A percentile compares a stretch with the other conserved stretches of the same genome.
These are phyloP conservation scores for Hippocampus kuda DNA, from an alignment of 2,797 vertebrate genomes.

Conservation along the genomic window DNA sequence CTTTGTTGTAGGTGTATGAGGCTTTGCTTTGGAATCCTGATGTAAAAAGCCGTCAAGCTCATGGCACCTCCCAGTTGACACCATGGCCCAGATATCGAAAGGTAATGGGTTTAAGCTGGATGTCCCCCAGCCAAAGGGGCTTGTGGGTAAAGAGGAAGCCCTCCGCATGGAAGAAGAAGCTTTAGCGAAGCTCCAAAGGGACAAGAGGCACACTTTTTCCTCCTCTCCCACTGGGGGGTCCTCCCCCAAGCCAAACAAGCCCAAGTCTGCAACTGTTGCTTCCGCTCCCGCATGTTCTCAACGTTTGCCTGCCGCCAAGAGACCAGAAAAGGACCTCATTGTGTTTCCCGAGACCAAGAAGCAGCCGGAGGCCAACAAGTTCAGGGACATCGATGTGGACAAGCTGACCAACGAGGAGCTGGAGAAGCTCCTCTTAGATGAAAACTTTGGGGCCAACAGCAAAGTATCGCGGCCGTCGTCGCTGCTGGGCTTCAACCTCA, in stretches of 20 bases:
- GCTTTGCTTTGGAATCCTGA: slow-evolving; percentile 23
- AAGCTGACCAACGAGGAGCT: slow-evolving; percentile 86
- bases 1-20: slow-evolving; percentile 56
- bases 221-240: slow-evolving; percentile 41
- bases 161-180: slow-evolving; percentile 97
- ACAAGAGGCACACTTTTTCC: slow-evolving; percentile 63
- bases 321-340: slow-evolving; percentile 88
- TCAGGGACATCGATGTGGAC: slow-evolving; percentile 79
- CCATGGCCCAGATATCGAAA: slow-evolving; percentile 91
- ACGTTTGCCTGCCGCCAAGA: slow-evolving; percentile 48
- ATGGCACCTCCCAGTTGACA: slow-evolving; percentile 69
- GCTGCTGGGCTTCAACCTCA: slow-evolving; percentile 72
- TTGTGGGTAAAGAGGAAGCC: slow-evolving; percentile 91
- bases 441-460: slow-evolving; percentile 75
- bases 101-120: slow-evolving; percentile 81
- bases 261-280: slow-evolving; percentile 44
- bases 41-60: slow-evolving; percentile 45
- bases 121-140: slow-evolving; percentile 74
- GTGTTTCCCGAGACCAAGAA: slow-evolving; percentile 85
- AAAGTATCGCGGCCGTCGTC: slow-evolving; percentile 63
- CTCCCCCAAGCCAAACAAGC: slow-evolving; percentile 35
- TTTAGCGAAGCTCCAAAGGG: slow-evolving; percentile 84
- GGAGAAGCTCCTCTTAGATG: slow-evolving; percentile 87
- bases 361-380: slow-evolving; percentile 66
- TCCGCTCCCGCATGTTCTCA: slow-evolving; percentile 53